Conservation (phyloP, 2,888 invertebrate genomes). For the Agrochola circellaris region DNA sequence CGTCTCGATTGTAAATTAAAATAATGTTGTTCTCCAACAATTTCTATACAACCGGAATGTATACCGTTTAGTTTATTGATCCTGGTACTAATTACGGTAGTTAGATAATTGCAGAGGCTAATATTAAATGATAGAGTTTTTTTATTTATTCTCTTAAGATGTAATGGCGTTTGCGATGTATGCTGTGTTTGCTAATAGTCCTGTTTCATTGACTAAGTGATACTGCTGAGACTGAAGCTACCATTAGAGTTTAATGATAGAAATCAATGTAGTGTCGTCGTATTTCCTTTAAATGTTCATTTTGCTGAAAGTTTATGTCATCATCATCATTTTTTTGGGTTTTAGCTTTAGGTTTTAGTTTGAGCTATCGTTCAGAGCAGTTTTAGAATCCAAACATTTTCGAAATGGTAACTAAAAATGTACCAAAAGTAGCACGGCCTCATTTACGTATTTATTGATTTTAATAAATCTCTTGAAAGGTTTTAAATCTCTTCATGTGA, state of each 20-base stretch:
- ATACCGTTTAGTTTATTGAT: conserved; percentile 62
- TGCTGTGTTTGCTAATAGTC: conserved; percentile 25
- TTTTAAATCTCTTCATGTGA: background rate
- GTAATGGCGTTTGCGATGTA: conserved; percentile 14
- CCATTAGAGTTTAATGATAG: background rate
- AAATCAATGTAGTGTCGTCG: background rate
- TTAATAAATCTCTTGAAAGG: background rate
- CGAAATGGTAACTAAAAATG: background rate
- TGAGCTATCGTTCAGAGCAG: background rate
- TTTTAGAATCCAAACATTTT: background rate
- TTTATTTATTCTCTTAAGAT: conserved; percentile 27
- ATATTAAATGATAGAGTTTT: conserved; percentile 23
- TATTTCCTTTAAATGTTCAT: background rate
- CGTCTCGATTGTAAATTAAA: conserved; percentile 56
- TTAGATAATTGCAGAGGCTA: conserved; percentile 44
- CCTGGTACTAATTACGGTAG: conserved; percentile 56
- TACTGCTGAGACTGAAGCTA: background rate
- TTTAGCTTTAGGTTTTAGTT: background rate
- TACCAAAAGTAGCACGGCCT: background rate
- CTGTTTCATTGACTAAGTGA: conserved; percentile 7
- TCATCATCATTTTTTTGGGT: background rate
- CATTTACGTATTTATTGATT: background rate
- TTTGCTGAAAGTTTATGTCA: background rate
- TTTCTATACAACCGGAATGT: conserved; percentile 55
- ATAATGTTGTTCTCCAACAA: conserved; percentile 41